A percentile compares a stretch with the other conserved stretches of the same genome.
Evolutionary conservation across 2,113 vertebrate genomes (phyloP).

Genomic region (Canis aureus): DNA sequence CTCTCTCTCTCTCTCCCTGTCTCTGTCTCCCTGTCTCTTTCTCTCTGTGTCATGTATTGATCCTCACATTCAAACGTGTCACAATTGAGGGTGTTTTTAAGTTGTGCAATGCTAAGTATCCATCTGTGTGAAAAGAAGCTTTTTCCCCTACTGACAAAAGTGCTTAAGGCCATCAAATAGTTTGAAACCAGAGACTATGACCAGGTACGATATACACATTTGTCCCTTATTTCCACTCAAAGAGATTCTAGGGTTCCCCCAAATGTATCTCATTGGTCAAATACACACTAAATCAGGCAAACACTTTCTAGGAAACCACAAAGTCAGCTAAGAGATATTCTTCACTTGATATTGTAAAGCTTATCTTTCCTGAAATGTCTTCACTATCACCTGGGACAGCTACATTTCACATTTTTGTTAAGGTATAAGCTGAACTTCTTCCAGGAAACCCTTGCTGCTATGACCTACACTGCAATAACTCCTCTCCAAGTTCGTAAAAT

Average conservation of each 20-base stretch:
- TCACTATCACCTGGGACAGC: neutral
- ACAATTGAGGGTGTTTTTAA: neutral
- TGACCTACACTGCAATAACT: neutral
- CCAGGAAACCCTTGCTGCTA: neutral
- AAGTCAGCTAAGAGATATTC: neutral
- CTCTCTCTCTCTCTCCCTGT: neutral
- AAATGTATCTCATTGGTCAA: neutral
- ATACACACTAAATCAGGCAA: neutral
- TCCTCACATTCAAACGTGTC: slow-evolving; percentile 37
- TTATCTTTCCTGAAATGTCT: neutral
- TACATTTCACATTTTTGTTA: neutral
- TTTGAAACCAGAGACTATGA: slow-evolving; percentile 41
- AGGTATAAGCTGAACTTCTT: neutral
- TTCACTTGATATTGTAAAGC: neutral
- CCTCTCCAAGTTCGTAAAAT: neutral
- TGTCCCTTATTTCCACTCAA: neutral
- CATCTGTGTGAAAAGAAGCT: neutral
- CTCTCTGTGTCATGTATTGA: neutral
- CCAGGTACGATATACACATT: neutral
- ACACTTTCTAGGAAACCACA: neutral
- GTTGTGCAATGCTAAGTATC: neutral
- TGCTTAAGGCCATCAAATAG: neutral
- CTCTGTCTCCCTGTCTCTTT: neutral
- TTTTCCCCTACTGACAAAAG: neutral
- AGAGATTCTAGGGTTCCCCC: neutral